phyloP scores from a whole-genome alignment of 2,797 vertebrate species.

The Heliangelus exortis region DNA sequence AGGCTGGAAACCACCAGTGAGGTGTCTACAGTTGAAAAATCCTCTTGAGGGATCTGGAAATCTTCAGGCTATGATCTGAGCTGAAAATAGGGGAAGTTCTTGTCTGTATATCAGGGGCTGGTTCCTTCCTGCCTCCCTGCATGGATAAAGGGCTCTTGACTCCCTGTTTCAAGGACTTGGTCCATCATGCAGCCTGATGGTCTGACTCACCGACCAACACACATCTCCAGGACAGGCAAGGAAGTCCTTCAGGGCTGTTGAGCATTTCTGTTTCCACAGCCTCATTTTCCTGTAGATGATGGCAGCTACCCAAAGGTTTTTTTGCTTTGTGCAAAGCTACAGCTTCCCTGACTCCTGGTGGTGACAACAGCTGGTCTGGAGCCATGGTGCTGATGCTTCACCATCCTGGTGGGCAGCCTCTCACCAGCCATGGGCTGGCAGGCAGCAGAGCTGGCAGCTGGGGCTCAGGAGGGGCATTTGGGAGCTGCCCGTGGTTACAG shows the following conservation, averaged over 20 bases:
- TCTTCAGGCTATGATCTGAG: not conserved
- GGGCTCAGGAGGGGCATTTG: not conserved
- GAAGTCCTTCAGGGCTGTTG: not conserved
- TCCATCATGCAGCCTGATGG: not conserved
- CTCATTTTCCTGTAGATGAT: not conserved
- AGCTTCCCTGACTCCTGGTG: not conserved
- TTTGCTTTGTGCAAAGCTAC: not conserved
- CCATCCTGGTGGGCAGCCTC: not conserved
- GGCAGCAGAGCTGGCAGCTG: not conserved
- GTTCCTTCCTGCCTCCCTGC: not conserved
- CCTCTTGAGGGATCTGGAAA: not conserved
- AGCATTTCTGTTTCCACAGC: not conserved
- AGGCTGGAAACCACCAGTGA: not conserved
- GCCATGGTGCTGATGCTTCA: not conserved
- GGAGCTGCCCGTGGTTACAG: not conserved
- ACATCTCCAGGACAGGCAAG: not conserved
- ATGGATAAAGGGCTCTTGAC: not conserved
- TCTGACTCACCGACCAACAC: not conserved
- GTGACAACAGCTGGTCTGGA: not conserved
- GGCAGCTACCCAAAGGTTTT: not conserved
- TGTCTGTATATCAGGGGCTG: not conserved
- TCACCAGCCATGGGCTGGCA: not conserved
- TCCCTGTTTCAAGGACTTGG: not conserved
- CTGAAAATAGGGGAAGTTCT: not conserved
- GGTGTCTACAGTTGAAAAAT: not conserved